These are phyloP conservation scores for Harpagoxenus sublaevis DNA, from an alignment of 2,888 invertebrate genomes.

Conservation along the genomic window DNA sequence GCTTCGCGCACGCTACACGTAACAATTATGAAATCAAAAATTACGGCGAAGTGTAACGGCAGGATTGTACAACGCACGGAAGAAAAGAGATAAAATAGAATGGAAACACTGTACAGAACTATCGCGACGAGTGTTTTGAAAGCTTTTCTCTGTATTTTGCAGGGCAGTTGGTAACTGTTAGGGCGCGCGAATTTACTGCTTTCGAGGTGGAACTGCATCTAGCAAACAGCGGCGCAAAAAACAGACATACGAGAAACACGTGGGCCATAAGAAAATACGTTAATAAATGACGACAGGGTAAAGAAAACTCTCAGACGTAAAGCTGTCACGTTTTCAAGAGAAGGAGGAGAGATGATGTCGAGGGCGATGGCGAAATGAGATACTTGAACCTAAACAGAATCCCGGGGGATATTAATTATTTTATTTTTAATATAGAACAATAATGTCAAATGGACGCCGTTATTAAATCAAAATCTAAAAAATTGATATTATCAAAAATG, in stretches of 20 bases:
- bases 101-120: constrained; percentile 21
- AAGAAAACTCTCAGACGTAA: constrained; percentile 43
- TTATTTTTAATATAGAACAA: neutral
- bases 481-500: neutral
- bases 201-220: constrained; percentile 30
- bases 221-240: constrained; percentile 36
- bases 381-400: constrained; percentile 22
- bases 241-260: constrained; percentile 34
- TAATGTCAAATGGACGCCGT: neutral
- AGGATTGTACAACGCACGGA: neutral
- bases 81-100: constrained; percentile 25
- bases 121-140: constrained; percentile 50
- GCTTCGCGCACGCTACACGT: neutral
- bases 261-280: constrained; percentile 40
- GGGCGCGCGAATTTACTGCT: constrained; percentile 41
- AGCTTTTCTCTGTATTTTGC: constrained; percentile 54
- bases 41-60: neutral
- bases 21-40: constrained; percentile 28
- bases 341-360: neutral
- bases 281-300: constrained; percentile 42
- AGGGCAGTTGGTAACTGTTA: constrained; percentile 53
- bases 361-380: neutral
- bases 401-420: neutral
- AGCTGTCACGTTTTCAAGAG: neutral
- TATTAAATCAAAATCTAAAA: neutral